Base-by-base conservation (phyloP, 2,888 invertebrate species). In the Melikaiella ostensackeni region DNA sequence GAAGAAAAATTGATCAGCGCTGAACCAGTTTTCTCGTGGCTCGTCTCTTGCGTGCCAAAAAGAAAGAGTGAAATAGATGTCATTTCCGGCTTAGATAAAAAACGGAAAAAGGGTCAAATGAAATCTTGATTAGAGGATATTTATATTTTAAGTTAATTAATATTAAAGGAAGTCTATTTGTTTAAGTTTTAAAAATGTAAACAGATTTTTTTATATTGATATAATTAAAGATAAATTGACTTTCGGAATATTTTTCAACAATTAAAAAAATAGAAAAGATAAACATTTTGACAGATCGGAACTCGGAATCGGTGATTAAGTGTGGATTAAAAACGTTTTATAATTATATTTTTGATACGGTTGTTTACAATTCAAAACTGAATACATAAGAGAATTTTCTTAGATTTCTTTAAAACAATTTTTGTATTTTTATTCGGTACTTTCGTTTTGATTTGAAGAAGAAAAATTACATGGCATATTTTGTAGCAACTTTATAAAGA, bases 1-100 rank as follows among this genome's bases (percentile, higher is more conserved):
- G 78, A 90, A 66, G 74, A 87, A 89, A 93, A 95, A 95, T 94
- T 95, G 96, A 95, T 93, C 96, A 97, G 97, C 96, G 97, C 97
- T 97, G 97, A 97, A 96, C 97, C 96, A 95, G 95, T 82, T 24
- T 46, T 78, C 38, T 80, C 80, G n/a, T 46, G 50, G 50, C 70
- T 46, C 70, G 42, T 16, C 42, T 16, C 42, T 9, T 38, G 42
- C 42, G 50, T 70, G 70, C 50, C 70, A 70, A 70, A 33, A n/a
- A n/a, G 50, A 50, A 42, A 70, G 9, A 19, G 9, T 55, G 21
- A 21, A 6, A 8, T 11, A 50, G 11, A 33, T 30, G 11, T 70
- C n/a, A 70, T 50, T 50, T 70, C 70, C 70, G 70, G 70, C 16
- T 11, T 16, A 27, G 2, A 21, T 8, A 21, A n/a, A 55, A 55